Percentiles rank a stretch among this genome's conserved stretches.
Evolutionary conservation across 2,888 invertebrate genomes (phyloP).

Genomic region (Aporophyla lueneburgensis): DNA sequence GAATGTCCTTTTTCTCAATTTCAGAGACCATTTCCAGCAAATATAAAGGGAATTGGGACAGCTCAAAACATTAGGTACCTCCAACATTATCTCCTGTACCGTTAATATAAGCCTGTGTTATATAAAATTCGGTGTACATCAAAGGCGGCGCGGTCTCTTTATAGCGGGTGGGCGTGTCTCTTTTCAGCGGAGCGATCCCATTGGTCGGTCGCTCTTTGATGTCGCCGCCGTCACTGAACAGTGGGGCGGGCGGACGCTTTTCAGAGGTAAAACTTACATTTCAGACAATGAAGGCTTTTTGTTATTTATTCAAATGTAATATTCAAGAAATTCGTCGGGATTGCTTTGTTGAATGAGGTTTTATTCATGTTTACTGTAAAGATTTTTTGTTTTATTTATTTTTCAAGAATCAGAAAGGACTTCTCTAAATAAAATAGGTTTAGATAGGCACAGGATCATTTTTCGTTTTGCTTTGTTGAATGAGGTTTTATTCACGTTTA

Average conservation of each 20-base stretch:
- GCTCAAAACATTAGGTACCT: slow-evolving; percentile 46
- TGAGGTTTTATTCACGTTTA: slow-evolving; percentile 29
- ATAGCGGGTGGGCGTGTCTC: slow-evolving; percentile 89
- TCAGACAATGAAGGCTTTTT: slow-evolving; percentile 65
- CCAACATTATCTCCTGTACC: slow-evolving; percentile 33
- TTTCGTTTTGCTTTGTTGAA: slow-evolving; percentile 16
- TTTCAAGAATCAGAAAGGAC: not conserved
- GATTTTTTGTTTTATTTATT: not conserved
- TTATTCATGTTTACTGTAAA: slow-evolving; percentile 13
- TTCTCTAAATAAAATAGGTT: not conserved
- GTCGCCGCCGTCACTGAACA: slow-evolving; percentile 81
- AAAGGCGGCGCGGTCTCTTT: slow-evolving; percentile 82
- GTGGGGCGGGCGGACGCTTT: slow-evolving; percentile 84
- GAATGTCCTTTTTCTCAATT: not conserved
- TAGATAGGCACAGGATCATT: not conserved
- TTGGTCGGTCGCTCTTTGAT: slow-evolving; percentile 80
- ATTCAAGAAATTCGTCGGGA: slow-evolving; percentile 53
- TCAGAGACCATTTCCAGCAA: slow-evolving; percentile 6
- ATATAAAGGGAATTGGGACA: not conserved
- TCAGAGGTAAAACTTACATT: slow-evolving; percentile 77
- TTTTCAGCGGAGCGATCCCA: slow-evolving; percentile 83
- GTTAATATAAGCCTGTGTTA: slow-evolving; percentile 55
- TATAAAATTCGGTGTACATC: slow-evolving; percentile 71
- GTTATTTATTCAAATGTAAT: slow-evolving; percentile 71
- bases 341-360: slow-evolving; percentile 25